These are phyloP conservation scores for Helicoverpa zea DNA, from an alignment of 1,140 invertebrate species.

Conservation along the genomic window DNA sequence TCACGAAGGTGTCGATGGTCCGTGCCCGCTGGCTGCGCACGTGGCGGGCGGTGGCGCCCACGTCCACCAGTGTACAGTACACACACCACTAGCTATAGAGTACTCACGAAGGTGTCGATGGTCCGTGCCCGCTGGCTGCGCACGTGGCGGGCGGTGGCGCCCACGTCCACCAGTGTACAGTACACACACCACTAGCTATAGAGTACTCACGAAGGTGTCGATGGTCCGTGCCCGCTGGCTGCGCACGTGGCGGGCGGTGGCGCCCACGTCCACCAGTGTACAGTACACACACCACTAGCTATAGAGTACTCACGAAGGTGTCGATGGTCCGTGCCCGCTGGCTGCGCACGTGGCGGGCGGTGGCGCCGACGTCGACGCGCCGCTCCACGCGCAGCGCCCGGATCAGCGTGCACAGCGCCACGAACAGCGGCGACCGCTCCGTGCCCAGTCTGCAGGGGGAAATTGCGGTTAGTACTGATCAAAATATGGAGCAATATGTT, in stretches of 20 bases:
- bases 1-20: constrained; percentile 94
- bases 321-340: constrained; percentile 94
- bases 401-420: constrained; percentile 94
- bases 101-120: too few relatives aligned
- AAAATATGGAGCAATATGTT: too few relatives aligned
- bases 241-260: constrained; percentile 93
- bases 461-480: too few relatives aligned
- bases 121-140: constrained; percentile 94
- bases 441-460: constrained; percentile 89
- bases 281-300: too few relatives aligned
- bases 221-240: constrained; percentile 94
- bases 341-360: constrained; percentile 93
- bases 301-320: too few relatives aligned
- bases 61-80: too few relatives aligned
- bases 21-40: constrained; percentile 93
- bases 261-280: constrained; percentile 96
- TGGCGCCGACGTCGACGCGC: constrained; percentile 95
- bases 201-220: too few relatives aligned
- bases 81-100: too few relatives aligned
- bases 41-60: constrained; percentile 94
- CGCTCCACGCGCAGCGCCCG: constrained; percentile 95
- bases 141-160: constrained; percentile 93
- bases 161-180: constrained; percentile 96
- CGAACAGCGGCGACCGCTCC: constrained; percentile 95
- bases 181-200: too few relatives aligned